Conservation (phyloP, 2,888 invertebrate genomes). For the Ditula angustiorana region DNA sequence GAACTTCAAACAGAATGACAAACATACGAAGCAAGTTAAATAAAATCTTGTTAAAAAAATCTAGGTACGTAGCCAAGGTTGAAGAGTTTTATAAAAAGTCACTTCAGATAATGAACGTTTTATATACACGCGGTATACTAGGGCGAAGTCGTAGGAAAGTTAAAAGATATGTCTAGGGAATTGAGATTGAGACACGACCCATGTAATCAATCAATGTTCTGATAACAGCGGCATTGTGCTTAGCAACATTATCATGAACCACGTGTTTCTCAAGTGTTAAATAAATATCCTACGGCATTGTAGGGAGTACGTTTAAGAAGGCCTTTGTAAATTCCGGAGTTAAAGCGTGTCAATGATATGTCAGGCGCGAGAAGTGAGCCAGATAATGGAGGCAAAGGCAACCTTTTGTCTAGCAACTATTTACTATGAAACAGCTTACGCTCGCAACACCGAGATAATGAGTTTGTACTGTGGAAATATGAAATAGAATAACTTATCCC, state of each 20-base stretch:
- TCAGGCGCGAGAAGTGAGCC: conserved; percentile 58
- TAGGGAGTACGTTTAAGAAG: conserved; percentile 48
- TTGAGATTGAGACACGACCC: conserved; percentile 14
- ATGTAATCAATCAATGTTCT: conserved; percentile 31
- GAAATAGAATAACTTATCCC: conserved; percentile 58
- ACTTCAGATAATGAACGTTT: too few relatives aligned
- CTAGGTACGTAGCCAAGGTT: neutral
- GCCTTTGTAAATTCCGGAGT: conserved; percentile 56
- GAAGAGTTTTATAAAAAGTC: too few relatives aligned
- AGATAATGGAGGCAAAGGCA: conserved; percentile 62
- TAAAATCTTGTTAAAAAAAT: neutral
- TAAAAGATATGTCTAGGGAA: conserved; percentile 1
- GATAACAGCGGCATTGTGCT: conserved; percentile 15
- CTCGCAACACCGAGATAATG: conserved; percentile 61
- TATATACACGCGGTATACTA: neutral
- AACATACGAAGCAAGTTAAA: too few relatives aligned
- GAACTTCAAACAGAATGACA: too few relatives aligned
- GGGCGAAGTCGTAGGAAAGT: neutral
- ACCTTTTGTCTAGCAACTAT: conserved; percentile 64
- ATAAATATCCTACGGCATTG: neutral
- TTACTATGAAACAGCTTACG: conserved; percentile 51
- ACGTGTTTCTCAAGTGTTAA: neutral
- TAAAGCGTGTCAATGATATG: conserved; percentile 63
- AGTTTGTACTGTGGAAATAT: conserved; percentile 59
- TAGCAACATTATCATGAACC: neutral